Base-by-base conservation (phyloP, 30 jellyfish, hydroid and myxozoan genomes). In the Turritopsis rubra region DNA sequence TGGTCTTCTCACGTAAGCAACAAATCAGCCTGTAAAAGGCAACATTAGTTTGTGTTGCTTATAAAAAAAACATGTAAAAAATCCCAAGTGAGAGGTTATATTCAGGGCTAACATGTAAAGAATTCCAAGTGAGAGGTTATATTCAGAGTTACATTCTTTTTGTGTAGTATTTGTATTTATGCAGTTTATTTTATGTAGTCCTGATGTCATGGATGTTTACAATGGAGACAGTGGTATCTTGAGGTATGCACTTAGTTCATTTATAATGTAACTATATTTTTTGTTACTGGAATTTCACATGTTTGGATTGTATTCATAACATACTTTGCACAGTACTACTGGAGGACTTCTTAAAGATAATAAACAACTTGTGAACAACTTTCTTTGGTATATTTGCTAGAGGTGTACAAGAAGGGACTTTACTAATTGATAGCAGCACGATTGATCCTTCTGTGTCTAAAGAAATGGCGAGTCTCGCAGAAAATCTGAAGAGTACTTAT, bases 401-500 rank as follows among this genome's bases (percentile, higher is more conserved):
- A 54, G 82, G 96, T 1, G 97, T 83, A 28, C 87, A 80, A 53
- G 85, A 72, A 28, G 96, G 96, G 8, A 86, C 97, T 1, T 26
- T 94, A 4, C 71, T 94, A 93, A 84, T 94, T 29, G 99, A 94
- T 88, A 94, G 99, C 73, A 94, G 99, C 76, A 94, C 99, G 65
- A 94, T 94, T 76, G 99, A 94, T 54, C 99, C 99, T 24, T 53
- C 95, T n/a, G 97, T 89, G 22, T 86, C 99, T 25, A 89, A 94
- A 75, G 97, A 94, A 3, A 90, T 94, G 75, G 95, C 95, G 16
- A 54, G 28, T 25, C 25, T 83, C 23, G 95, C 97, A 41, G 89
- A 81, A 8, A 72, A 75, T 23, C 79, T 54, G 19, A 93, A 89
- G 8, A 86, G 91, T 8, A 74, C 91, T 3, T 94, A 94, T 83